phyloP scores from a whole-genome alignment of 2,888 invertebrate genomes.

The Eurytoma adleriae region DNA sequence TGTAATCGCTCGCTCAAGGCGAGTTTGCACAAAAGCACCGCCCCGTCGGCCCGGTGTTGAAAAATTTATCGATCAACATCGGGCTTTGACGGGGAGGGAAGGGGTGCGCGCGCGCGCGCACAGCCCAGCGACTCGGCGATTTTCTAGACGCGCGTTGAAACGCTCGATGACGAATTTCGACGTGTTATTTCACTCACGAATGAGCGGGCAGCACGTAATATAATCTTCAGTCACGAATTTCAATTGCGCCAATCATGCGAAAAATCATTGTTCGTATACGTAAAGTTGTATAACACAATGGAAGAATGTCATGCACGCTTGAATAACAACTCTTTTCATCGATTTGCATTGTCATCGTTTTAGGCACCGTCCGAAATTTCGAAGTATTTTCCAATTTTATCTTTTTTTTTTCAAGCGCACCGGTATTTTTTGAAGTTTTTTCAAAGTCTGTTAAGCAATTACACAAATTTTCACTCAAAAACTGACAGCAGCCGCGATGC shows the following conservation, averaged over 20 bases:
- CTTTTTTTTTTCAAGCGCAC: not conserved
- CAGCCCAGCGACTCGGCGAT: not conserved
- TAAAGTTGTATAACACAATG: slow-evolving; percentile 13
- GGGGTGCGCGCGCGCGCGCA: not conserved
- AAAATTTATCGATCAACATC: not conserved
- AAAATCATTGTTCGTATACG: slow-evolving; percentile 41
- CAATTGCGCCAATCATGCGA: slow-evolving; percentile 48
- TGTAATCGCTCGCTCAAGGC: not conserved
- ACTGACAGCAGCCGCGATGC: no score
- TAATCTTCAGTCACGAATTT: slow-evolving; percentile 41
- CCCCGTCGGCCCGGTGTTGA: not conserved
- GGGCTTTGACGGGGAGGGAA: not conserved
- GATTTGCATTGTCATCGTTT: slow-evolving; percentile 37
- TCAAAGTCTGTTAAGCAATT: no score
- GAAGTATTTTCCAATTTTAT: not conserved
- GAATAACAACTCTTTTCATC: slow-evolving; percentile 30
- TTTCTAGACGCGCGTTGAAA: slow-evolving; percentile 3
- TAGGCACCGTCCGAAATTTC: not conserved
- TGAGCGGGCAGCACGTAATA: slow-evolving; percentile 15
- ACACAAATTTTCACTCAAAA: no score
- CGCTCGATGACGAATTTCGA: slow-evolving; percentile 25
- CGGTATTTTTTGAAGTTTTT: no score
- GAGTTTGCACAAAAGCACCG: not conserved
- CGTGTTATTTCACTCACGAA: slow-evolving; percentile 36
- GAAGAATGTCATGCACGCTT: slow-evolving; percentile 27